Conservation (phyloP, 2,888 invertebrate species). For the Girardia tigrina region DNA sequence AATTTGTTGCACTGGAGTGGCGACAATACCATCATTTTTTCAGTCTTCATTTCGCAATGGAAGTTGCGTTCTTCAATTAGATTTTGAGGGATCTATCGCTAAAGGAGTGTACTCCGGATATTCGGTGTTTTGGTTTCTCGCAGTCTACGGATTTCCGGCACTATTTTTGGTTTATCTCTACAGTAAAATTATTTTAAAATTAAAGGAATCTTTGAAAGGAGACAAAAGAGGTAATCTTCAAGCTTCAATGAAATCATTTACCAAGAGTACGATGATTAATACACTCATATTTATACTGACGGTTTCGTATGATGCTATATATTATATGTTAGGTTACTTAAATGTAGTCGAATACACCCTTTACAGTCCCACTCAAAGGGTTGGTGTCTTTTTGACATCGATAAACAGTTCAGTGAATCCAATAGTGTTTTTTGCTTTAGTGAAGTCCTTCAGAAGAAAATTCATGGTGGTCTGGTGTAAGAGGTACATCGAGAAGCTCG, state of each 20-base stretch:
- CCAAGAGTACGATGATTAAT: constrained; percentile 34
- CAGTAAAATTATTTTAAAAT: neutral
- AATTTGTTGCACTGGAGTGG: neutral
- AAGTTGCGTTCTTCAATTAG: neutral
- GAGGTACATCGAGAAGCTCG: neutral
- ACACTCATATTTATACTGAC: constrained; percentile 32
- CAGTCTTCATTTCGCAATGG: neutral
- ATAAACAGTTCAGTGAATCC: neutral
- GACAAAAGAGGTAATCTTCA: neutral
- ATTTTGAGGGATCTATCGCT: neutral
- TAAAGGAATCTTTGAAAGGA: neutral
- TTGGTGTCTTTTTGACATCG: constrained; percentile 7
- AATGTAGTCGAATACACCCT: constrained; percentile 23
- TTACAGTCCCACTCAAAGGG: constrained; percentile 25
- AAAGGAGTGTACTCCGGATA: neutral
- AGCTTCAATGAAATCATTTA: constrained; percentile 16
- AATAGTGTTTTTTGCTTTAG: neutral
- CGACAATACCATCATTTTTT: neutral
- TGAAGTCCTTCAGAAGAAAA: neutral
- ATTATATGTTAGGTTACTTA: constrained; percentile 29
- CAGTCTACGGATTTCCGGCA: constrained; percentile 8
- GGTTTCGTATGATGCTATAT: constrained; percentile 24
- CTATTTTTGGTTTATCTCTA: neutral
- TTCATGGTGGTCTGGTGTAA: neutral
- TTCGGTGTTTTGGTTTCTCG: constrained; percentile 19